phyloP scores from a whole-genome alignment of 1,140 invertebrate species.

The Nomia melanderi region DNA sequence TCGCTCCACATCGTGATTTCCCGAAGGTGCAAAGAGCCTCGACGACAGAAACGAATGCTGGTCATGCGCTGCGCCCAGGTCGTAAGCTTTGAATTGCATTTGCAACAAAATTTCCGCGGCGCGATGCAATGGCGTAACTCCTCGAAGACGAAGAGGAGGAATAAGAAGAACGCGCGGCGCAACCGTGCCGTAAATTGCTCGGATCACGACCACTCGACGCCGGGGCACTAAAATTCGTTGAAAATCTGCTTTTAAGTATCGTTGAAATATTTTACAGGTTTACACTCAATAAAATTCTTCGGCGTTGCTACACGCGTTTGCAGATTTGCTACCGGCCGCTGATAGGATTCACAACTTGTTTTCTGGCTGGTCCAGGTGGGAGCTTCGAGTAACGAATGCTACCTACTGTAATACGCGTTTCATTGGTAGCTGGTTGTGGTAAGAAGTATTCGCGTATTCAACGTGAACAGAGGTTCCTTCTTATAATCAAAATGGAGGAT shows the following conservation, averaged over 20 bases:
- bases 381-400: no score
- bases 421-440: no score
- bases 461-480: no score
- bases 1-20: conserved; percentile 73
- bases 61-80: conserved; percentile 26
- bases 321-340: not conserved
- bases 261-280: not conserved
- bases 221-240: not conserved
- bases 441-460: no score
- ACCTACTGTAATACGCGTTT: no score
- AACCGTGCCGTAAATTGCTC: not conserved
- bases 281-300: not conserved
- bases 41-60: conserved; percentile 38
- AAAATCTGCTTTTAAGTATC: not conserved
- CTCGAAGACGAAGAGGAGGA: not conserved
- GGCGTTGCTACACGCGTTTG: not conserved
- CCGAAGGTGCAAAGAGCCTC: conserved; percentile 67
- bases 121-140: not conserved
- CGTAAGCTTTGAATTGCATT: conserved; percentile 25
- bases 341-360: not conserved
- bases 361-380: no score
- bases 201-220: conserved; percentile 4
- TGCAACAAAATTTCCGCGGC: conserved; percentile 5
- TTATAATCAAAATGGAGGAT: no score
- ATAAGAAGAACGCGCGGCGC: not conserved